Percentiles rank a stretch among this genome's conserved stretches.
Evolutionary conservation across 2,888 invertebrate species (phyloP).

Genomic region (Cremastinae sp.): DNA sequence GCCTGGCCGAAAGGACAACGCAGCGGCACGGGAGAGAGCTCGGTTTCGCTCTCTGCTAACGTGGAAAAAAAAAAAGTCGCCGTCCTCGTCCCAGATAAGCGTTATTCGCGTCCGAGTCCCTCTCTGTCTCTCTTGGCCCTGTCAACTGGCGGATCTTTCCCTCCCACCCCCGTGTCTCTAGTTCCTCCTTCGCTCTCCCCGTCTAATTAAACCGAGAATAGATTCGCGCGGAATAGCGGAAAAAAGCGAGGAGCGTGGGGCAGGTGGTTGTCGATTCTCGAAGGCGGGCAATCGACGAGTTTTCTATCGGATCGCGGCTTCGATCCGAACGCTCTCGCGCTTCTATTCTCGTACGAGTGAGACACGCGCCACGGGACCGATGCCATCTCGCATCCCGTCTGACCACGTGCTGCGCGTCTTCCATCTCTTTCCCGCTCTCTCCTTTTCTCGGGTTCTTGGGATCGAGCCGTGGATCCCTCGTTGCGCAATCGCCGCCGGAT

Average conservation of each 20-base stretch:
- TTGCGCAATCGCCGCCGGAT: conserved; percentile 43
- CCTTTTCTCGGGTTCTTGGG: conserved; percentile 6
- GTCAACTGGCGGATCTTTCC: conserved; percentile 20
- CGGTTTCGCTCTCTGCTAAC: conserved; percentile 36
- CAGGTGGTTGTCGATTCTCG: conserved; percentile 18
- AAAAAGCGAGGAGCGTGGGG: background rate
- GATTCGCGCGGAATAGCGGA: background rate
- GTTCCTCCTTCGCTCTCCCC: background rate
- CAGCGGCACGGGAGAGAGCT: too few relatives aligned
- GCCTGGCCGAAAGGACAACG: too few relatives aligned
- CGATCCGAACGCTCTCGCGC: conserved; percentile 9
- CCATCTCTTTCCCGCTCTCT: conserved; percentile 2
- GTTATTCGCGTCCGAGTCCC: conserved; percentile 52
- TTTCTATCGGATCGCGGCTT: conserved; percentile 34
- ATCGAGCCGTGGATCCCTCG: conserved; percentile 2
- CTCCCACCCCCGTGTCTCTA: conserved; percentile 4
- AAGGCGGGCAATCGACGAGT: too few relatives aligned
- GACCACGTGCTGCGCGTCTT: conserved; percentile 35
- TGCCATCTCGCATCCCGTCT: background rate
- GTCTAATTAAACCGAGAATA: conserved; percentile 15
- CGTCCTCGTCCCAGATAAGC: conserved; percentile 59
- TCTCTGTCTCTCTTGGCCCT: conserved; percentile 40
- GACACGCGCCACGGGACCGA: conserved; percentile 19
- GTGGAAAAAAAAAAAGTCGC: conserved; percentile 10
- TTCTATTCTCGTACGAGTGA: conserved; percentile 41